Base-by-base conservation (phyloP, 2,888 invertebrate species). In the Aleiodes alternator region DNA sequence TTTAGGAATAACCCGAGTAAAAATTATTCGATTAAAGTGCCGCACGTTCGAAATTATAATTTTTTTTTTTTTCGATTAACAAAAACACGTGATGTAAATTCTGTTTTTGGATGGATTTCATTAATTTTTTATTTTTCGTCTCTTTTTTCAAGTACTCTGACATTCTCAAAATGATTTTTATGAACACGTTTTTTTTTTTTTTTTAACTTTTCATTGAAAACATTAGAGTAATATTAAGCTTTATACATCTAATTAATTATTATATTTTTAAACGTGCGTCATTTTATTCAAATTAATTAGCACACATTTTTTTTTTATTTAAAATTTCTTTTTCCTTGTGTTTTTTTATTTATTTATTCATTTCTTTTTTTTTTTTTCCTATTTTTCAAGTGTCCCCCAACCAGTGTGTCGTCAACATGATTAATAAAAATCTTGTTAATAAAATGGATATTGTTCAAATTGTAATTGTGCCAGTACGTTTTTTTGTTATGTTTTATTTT, bases 41-140 rank as follows among this genome's bases (percentile, higher is more conserved):
- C 83, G 83, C 84, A 80, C 80, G 16, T 16, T 71, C 57, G 12
- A 29, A 23, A 57, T 50, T 50, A 43, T 48, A 11, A 53, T 53
- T 64, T 31, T 9, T 12, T 55, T 55, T 53, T n/a, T 80, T 81
- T 82, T 87, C 86, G 85, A 87, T 87, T 85, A 85, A 87, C 38
- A 53, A 53, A 14, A 76, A 82, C 80, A 77, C 34, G 72, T 79
- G 50, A 59, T 75, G 29, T 55, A 71, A 38, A 64, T 64, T 64
- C 64, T 64, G 64, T 64, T 14, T 48, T 23, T 64, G 64, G 64
- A 64, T 64, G 64, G 64, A 64, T 64, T 64, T 64, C 43, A 48
- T 48, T 64, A 23, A 23, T 23, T 23, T 4, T 34, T 34, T 34
- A n/a, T 34, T 34, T 34, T 34, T 34, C 6, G 3, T 34, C 56